A percentile compares a stretch with the other conserved stretches of the same genome.
These are phyloP conservation scores for Notiomystis cincta DNA, from an alignment of 2,113 vertebrate species.

Conservation along the genomic window DNA sequence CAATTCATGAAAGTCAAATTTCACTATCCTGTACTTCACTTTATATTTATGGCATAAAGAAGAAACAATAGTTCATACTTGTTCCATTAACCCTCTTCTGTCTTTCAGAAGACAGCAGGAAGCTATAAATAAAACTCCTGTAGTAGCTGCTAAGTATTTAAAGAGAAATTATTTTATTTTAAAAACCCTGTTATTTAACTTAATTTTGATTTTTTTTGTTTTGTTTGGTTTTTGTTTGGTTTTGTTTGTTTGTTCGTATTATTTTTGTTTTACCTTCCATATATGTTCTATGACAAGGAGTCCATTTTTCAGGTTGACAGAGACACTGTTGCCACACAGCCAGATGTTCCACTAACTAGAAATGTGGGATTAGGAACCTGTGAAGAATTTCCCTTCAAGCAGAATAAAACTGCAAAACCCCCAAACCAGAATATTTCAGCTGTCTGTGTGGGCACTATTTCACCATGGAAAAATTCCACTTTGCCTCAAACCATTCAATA, in stretches of 20 bases:
- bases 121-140: background rate
- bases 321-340: background rate
- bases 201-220: background rate
- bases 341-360: background rate
- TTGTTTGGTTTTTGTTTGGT: no score
- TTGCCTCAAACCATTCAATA: background rate
- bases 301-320: background rate
- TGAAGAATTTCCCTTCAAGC: background rate
- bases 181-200: background rate
- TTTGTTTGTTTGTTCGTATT: background rate
- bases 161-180: background rate
- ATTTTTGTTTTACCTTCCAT: background rate
- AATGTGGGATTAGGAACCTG: background rate
- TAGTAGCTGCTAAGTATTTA: background rate
- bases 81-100: background rate
- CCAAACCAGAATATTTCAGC: background rate
- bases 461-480: background rate
- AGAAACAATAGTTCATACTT: background rate
- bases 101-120: background rate
- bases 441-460: background rate
- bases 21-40: background rate
- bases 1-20: conserved; percentile 19
- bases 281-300: background rate
- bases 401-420: background rate
- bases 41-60: background rate